Percentiles rank a stretch among this genome's conserved stretches.
Conservation (phyloP, 2,888 invertebrate genomes). For the Nephrocerus scutellatus region DNA sequence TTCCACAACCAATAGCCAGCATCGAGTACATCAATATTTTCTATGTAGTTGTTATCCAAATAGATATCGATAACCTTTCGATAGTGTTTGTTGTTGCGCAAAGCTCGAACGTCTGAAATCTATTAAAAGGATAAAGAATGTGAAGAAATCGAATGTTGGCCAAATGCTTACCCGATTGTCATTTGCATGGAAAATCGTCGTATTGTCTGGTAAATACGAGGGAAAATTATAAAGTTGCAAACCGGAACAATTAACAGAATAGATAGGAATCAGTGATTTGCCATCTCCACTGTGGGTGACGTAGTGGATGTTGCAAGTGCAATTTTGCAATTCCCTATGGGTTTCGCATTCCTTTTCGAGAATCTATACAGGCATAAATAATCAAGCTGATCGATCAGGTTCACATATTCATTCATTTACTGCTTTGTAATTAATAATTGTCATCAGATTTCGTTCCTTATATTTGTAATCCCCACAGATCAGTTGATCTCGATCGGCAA, state of each 20-base stretch:
- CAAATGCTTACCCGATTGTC: conserved; percentile 36
- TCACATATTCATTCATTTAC: conserved; percentile 23
- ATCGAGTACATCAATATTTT: conserved; percentile 62
- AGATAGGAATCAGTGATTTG: conserved; percentile 39
- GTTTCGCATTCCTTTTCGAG: conserved; percentile 38
- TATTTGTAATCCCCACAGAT: conserved; percentile 43
- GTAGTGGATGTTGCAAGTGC: conserved; percentile 43
- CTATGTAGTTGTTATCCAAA: conserved; percentile 67
- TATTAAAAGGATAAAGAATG: conserved; percentile 33
- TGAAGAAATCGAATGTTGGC: neutral
- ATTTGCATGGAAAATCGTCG: conserved; percentile 40
- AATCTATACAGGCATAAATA: conserved; percentile 22
- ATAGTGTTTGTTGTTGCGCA: conserved; percentile 61
- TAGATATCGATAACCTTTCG: conserved; percentile 64
- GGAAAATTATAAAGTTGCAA: conserved; percentile 39
- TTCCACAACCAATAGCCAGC: conserved; percentile 70
- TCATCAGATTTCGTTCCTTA: conserved; percentile 37
- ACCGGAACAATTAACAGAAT: conserved; percentile 44
- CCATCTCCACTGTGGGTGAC: conserved; percentile 32
- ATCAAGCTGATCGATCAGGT: neutral
- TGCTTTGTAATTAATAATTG: conserved; percentile 43
- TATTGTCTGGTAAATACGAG: conserved; percentile 41
- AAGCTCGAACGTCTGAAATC: conserved; percentile 63
- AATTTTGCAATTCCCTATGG: conserved; percentile 40
- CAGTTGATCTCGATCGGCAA: conserved; percentile 39